Evolutionary conservation across 2,113 vertebrate species (phyloP).

Genomic region (Antechinus stuartii): DNA sequence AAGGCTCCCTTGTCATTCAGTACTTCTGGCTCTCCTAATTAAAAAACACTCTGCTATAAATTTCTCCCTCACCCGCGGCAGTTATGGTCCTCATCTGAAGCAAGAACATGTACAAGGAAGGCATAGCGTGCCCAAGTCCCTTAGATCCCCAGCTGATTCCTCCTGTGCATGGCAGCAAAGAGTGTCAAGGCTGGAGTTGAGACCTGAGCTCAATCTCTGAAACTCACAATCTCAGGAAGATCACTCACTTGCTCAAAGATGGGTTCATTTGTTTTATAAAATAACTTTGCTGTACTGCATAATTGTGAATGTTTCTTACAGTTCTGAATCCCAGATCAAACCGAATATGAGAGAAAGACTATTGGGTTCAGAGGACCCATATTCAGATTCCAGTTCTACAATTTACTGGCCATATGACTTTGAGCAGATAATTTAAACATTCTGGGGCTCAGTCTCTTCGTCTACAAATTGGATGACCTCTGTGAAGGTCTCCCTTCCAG

Average conservation of each 20-base stretch:
- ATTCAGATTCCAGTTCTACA: fast-evolving
- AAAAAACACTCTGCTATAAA: slow-evolving; percentile 52
- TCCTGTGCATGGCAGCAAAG: neutral
- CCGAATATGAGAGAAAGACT: neutral
- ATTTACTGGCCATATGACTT: neutral
- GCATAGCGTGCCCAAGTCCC: slow-evolving; percentile 1
- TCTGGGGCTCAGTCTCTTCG: neutral
- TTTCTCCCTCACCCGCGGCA: slow-evolving; percentile 31
- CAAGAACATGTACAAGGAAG: slow-evolving; percentile 29
- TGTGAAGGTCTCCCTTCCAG: neutral
- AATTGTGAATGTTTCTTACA: neutral
- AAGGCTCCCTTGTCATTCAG: neutral
- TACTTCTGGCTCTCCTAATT: neutral
- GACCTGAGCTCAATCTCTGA: neutral
- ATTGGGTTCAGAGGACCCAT: neutral
- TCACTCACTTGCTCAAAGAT: neutral
- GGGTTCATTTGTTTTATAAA: neutral
- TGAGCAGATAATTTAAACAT: fast-evolving
- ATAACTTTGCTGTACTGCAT: neutral
- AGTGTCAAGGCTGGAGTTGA: fast-evolving
- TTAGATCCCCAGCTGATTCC: slow-evolving; percentile 13
- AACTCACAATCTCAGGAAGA: neutral
- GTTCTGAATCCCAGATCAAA: neutral
- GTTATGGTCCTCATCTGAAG: slow-evolving; percentile 19
- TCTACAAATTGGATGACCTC: neutral